Base-by-base conservation (phyloP, 1,140 invertebrate genomes). In the Drosophila ananassae region DNA sequence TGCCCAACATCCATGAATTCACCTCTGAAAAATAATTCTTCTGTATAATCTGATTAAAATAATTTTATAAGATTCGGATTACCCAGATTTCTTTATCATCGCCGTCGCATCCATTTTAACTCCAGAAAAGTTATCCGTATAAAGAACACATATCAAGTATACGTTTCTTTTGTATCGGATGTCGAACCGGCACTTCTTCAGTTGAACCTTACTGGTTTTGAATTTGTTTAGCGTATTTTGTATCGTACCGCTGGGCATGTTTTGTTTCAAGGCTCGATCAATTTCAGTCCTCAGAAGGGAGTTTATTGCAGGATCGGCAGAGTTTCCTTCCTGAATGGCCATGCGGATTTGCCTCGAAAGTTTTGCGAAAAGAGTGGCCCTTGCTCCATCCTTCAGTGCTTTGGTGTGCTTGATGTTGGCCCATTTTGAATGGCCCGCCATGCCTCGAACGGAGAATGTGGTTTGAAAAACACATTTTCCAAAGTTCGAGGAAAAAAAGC, bases 371-470 rank as follows among this genome's bases (percentile, higher is more conserved):
- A 94, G 30, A 1, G 66, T 22, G 3, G 92, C 84, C 78, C 92
- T 94, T 79, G 94, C 81, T 1, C 72, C 75, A 92, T 96, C 95
- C 68, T 95, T 95, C 48, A 90, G 89, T 0, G 91, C 93, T 90
- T 96, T 96, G 1, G 90, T 94, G 60, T 96, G 95, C 63, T 92
- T 93, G 13, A 96, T 96, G 90, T 96, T 96, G 30, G 93, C 92
- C 95, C 95, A 96, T 92, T 96, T 96, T 24, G 94, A 95, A 82
- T 96, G 95, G 0, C 95, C 95, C 10, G 95, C 95, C 81, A 85
- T 85, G n/a, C 32, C n/a, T 10, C 80, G 80, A 79, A 68, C 81
- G 61, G 78, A 21, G 2, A 41, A 46, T 9, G 50, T 50, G 21
- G 8, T 6, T 64, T 52, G 63, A 13, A 34, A 64, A 21, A 25